phyloP scores from a whole-genome alignment of 2,797 vertebrate genomes.

The Pseudocheirus occidentalis region DNA sequence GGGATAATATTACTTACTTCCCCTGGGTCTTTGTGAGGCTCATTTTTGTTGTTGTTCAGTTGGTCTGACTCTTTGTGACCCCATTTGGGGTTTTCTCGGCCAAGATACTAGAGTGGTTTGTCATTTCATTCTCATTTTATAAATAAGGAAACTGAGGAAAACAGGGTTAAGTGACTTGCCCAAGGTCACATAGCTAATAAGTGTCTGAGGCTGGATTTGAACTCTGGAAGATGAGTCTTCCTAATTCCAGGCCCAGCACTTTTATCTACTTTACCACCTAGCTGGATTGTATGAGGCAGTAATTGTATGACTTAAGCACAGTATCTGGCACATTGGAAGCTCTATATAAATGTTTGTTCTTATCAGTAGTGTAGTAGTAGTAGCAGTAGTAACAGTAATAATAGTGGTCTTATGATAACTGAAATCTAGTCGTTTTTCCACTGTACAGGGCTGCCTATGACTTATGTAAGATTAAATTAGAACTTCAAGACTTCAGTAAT shows the following conservation, averaged over 20 bases:
- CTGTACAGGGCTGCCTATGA: not conserved
- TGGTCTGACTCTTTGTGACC: not conserved
- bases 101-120: not conserved
- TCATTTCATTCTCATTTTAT: not conserved
- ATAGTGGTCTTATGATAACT: not conserved
- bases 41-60: not conserved
- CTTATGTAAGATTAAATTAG: not conserved
- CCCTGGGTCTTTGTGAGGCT: not conserved
- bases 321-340: not conserved
- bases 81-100: not conserved
- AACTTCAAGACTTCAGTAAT: not conserved
- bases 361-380: not conserved
- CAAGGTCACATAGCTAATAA: not conserved
- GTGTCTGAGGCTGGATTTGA: not conserved
- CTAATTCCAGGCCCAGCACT: not conserved
- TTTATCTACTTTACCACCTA: not conserved
- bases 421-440: not conserved
- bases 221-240: not conserved
- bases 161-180: not conserved
- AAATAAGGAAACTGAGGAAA: not conserved
- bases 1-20: not conserved
- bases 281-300: not conserved
- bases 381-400: fast-evolving
- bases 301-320: not conserved
- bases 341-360: not conserved